A percentile compares a stretch with the other conserved stretches of the same genome.
phyloP scores from a whole-genome alignment of 2,797 vertebrate species.

The Fratercula arctica region DNA sequence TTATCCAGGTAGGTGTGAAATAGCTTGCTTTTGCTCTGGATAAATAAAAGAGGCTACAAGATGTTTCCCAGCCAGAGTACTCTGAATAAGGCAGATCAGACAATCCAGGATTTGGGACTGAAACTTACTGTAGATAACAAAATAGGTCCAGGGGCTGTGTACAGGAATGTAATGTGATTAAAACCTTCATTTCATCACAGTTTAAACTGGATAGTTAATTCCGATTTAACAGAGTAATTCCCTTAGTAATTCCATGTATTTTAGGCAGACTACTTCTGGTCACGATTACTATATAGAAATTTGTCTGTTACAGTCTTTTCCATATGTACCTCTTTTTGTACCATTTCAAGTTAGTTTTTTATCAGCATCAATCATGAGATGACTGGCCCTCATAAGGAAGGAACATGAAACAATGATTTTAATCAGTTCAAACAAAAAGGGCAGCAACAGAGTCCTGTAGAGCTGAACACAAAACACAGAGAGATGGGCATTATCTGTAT shows the following conservation, averaged over 20 bases:
- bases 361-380: neutral
- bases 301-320: neutral
- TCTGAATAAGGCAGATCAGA: neutral
- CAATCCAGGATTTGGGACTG: neutral
- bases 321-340: neutral
- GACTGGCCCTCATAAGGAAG: neutral
- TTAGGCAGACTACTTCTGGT: neutral
- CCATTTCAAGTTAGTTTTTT: neutral
- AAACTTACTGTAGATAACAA: neutral
- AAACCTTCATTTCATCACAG: neutral
- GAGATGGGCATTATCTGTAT: neutral
- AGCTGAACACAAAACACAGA: neutral
- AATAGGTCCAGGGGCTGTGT: neutral
- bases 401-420: neutral
- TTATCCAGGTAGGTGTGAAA: neutral
- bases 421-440: neutral
- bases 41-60: neutral
- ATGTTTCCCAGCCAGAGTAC: neutral
- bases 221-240: neutral
- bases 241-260: neutral
- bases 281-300: neutral
- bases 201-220: neutral
- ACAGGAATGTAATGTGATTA: neutral
- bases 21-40: neutral
- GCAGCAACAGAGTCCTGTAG: neutral